Base-by-base conservation (phyloP, 1,140 invertebrate species). In the Drosophila subobscura region DNA sequence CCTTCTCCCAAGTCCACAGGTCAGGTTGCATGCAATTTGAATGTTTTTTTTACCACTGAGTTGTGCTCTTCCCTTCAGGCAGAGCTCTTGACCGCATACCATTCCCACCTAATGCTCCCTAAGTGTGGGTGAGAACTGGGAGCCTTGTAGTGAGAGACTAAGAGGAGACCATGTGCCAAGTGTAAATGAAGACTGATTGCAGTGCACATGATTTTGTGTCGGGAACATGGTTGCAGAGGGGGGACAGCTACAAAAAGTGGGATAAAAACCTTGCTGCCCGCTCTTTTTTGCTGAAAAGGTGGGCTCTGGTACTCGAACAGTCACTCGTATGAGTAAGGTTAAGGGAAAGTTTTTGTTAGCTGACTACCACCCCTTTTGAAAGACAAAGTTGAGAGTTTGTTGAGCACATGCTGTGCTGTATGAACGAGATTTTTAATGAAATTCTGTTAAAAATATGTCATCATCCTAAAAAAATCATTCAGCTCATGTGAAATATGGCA, bases 111-210 rank as follows among this genome's bases (percentile, higher is more conserved):
- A 46, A 37, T 66, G 56, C 57, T 55, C 56, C 45, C 40, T 76
- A 75, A 71, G 80, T 79, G 64, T 79, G 74, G 60, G 8, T 33
- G 8, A 33, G 55, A 59, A 41, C 65, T 56, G 77, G 56, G 54
- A 67, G 37, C 53, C 37, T 20, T 41, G 54, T 41, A 53, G 29
- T 37, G 71, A 67, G 64, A 63, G 29, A 60, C 68, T 72, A 72
- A 42, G 16, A 59, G 68, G 66, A 58, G 59, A 68, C 54, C 68
- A 72, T 78, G 79, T 56, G 79, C 71, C 84, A 88, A 83, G 78
- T 89, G 83, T 79, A 88, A 89, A 88, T 88, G 84, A 89, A 88
- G 83, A 88, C 83, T 88, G 83, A 88, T 89, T 88, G 84, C 83
- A 88, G 67, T 50, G 74, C 78, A 85, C 79, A 79, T 79, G 76